Percentiles rank a stretch among this genome's conserved stretches.
These are phyloP conservation scores for Drosophila maculinotata DNA, from an alignment of 2,888 invertebrate genomes.

Conservation along the genomic window DNA sequence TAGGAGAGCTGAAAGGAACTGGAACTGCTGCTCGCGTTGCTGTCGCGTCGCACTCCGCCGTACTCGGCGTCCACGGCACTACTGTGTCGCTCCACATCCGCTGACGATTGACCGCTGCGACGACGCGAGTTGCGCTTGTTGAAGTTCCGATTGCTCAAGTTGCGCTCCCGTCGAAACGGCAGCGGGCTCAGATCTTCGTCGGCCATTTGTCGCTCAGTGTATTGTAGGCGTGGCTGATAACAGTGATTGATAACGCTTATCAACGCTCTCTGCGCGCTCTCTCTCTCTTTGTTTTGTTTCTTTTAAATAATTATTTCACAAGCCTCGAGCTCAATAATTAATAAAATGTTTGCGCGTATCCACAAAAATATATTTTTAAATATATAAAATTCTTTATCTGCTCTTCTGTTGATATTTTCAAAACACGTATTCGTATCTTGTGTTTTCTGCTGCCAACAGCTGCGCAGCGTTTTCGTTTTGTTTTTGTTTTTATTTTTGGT, in stretches of 20 bases:
- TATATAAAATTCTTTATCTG: slow-evolving; percentile 53
- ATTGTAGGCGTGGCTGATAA: slow-evolving; percentile 41
- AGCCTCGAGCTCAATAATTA: too few species aligned
- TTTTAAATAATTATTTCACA: slow-evolving; percentile 14
- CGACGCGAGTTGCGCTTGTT: slow-evolving; percentile 77
- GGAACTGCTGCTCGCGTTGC: slow-evolving; percentile 53
- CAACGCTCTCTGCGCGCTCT: slow-evolving; percentile 14
- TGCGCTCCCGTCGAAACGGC: slow-evolving; percentile 82
- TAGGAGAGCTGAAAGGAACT: slow-evolving; percentile 80
- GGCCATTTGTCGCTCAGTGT: slow-evolving; percentile 57
- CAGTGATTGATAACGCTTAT: slow-evolving; percentile 61
- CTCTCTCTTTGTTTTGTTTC: slow-evolving; percentile 1
- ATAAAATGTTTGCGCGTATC: too few species aligned
- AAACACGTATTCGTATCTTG: slow-evolving; percentile 59
- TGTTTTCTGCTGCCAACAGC: slow-evolving; percentile 46
- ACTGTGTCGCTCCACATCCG: slow-evolving; percentile 56
- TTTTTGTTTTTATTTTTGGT: slow-evolving; percentile 24
- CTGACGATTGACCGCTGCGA: slow-evolving; percentile 56
- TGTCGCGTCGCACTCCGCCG: slow-evolving; percentile 50
- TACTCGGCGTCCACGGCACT: slow-evolving; percentile 43
- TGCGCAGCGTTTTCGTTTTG: slow-evolving; percentile 21
- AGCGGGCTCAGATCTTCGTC: slow-evolving; percentile 80
- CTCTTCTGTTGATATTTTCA: slow-evolving; percentile 24
- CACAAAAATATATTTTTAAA: slow-evolving; percentile 5
- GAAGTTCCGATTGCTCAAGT: slow-evolving; percentile 82